A percentile compares a stretch with the other conserved stretches of the same genome.
phyloP scores from a whole-genome alignment of 2,113 vertebrate species.

The Crotalus helleri region DNA sequence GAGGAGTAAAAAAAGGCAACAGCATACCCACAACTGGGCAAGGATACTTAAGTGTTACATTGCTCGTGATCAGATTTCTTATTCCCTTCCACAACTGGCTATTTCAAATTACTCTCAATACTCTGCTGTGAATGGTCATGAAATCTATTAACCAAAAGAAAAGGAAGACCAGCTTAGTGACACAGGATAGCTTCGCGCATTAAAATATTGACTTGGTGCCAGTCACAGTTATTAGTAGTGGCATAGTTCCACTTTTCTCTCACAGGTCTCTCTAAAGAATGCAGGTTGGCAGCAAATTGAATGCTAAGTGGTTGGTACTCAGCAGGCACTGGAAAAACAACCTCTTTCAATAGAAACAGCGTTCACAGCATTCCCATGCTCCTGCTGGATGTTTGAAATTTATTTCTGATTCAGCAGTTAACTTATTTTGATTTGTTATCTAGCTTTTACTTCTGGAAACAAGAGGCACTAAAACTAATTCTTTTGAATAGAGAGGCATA shows the following conservation, averaged over 20 bases:
- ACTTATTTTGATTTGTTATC: conserved; percentile 22
- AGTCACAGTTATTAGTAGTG: conserved; percentile 67
- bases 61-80: neutral
- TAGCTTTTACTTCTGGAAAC: conserved; percentile 21
- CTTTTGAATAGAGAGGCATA: neutral
- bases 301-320: conserved; percentile 66
- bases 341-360: conserved; percentile 54
- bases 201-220: conserved; percentile 68
- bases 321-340: conserved; percentile 58
- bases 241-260: conserved; percentile 65
- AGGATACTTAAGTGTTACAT: neutral
- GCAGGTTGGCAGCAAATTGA: conserved; percentile 68
- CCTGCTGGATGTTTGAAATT: conserved; percentile 19
- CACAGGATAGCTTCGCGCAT: conserved; percentile 62
- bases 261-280: conserved; percentile 55
- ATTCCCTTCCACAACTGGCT: neutral
- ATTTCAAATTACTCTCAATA: conserved; percentile 39
- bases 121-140: conserved; percentile 53
- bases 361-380: conserved; percentile 47
- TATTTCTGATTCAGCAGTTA: neutral
- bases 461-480: neutral
- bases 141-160: conserved; percentile 63
- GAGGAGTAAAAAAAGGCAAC: neutral
- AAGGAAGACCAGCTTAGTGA: conserved; percentile 64
- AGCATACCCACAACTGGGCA: neutral